phyloP scores from a whole-genome alignment of 2,113 vertebrate genomes.

The Anarhynchus alexandrinus region DNA sequence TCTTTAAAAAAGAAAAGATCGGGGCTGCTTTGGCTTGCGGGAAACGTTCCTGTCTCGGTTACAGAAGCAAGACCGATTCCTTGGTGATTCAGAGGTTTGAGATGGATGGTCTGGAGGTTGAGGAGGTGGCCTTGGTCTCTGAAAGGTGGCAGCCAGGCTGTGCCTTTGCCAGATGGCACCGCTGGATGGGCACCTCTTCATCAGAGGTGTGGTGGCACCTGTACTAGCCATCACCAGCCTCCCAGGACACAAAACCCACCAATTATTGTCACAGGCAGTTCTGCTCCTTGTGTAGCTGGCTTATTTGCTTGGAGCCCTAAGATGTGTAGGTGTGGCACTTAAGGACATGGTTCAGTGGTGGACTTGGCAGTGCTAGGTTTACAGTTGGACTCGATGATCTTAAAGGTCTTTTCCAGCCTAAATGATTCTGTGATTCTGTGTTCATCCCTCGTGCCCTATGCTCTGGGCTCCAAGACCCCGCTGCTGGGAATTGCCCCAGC shows the following conservation, averaged over 20 bases:
- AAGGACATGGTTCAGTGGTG: too few relatives aligned
- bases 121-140: not conserved
- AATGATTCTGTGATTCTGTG: not conserved
- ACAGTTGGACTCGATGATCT: too few relatives aligned
- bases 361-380: too few relatives aligned
- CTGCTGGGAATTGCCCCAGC: not conserved
- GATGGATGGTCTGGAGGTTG: not conserved
- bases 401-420: too few relatives aligned
- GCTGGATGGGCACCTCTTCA: rapidly evolving
- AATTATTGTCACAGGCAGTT: not conserved
- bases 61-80: not conserved
- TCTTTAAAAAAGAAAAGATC: not conserved
- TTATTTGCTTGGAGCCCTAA: not conserved
- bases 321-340: too few relatives aligned
- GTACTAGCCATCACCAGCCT: not conserved
- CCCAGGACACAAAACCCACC: not conserved
- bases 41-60: not conserved
- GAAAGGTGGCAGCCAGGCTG: not conserved
- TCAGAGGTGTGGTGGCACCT: not conserved
- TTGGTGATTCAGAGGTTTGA: not conserved
- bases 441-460: not conserved
- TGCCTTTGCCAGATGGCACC: not conserved
- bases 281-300: not conserved
- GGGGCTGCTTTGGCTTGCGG: not conserved
- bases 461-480: not conserved